Evolutionary conservation across 2,113 vertebrate species (phyloP).

Genomic region (Chloebia gouldiae): DNA sequence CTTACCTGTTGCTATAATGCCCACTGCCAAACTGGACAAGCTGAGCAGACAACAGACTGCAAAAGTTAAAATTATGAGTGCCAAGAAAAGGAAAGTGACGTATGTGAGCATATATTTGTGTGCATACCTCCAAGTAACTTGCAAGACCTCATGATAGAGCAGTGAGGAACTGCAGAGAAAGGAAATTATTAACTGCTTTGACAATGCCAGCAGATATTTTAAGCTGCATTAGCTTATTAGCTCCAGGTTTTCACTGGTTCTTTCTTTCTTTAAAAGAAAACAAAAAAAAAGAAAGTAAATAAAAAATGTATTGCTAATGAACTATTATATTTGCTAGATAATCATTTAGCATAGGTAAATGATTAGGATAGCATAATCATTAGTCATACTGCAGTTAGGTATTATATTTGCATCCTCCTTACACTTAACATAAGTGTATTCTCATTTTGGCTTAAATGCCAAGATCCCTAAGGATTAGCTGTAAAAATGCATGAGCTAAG

Average conservation of each 20-base stretch:
- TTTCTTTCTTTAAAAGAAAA: background rate
- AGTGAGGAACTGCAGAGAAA: background rate
- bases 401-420: background rate
- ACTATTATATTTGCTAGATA: background rate
- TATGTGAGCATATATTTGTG: background rate
- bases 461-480: background rate
- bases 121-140: background rate
- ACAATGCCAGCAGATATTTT: slow-evolving; percentile 24
- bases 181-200: slow-evolving; percentile 29
- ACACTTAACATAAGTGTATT: background rate
- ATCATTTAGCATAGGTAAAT: background rate
- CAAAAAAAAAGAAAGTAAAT: background rate
- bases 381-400: background rate
- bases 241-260: background rate
- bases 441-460: slow-evolving; percentile 18
- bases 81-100: background rate
- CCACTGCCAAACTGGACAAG: background rate
- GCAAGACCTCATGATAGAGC: background rate
- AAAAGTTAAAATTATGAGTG: background rate
- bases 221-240: slow-evolving; percentile 24
- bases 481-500: slow-evolving; percentile 19
- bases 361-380: too few species aligned
- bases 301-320: background rate
- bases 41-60: background rate
- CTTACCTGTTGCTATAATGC: background rate